These are phyloP conservation scores for Spatulosminthurus flaviceps DNA, from an alignment of 2,888 invertebrate genomes.

Conservation along the genomic window DNA sequence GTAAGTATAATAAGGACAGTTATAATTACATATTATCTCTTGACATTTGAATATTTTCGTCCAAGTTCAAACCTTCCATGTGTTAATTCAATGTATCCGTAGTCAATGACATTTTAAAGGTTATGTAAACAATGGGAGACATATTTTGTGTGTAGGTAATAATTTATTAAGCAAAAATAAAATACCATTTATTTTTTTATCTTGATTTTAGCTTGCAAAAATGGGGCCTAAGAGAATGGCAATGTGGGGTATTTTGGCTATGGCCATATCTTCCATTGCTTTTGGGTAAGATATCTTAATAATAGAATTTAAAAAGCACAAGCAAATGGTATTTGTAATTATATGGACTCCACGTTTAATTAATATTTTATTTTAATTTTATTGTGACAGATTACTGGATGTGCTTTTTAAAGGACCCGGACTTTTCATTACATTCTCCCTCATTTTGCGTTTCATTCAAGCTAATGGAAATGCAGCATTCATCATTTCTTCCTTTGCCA, in stretches of 20 bases:
- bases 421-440: conserved; percentile 80
- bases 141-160: no score
- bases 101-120: no score
- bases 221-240: conserved; percentile 84
- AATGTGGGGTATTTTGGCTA: conserved; percentile 83
- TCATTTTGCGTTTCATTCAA: conserved; percentile 81
- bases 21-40: no score
- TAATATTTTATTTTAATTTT: no score
- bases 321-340: no score
- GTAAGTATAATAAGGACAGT: conserved; percentile 67
- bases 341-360: no score
- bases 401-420: conserved; percentile 64
- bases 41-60: no score
- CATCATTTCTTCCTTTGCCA: conserved; percentile 68
- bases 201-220: conserved; percentile 71
- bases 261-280: conserved; percentile 82
- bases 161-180: no score
- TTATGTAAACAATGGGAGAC: no score
- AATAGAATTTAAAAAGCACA: background rate
- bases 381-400: conserved; percentile 55
- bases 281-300: conserved; percentile 73
- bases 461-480: conserved; percentile 88
- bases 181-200: background rate
- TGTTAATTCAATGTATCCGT: no score
- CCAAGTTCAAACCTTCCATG: no score